A percentile compares a stretch with the other conserved stretches of the same genome.
Conservation (phyloP, 2,113 vertebrate genomes). For the Anoplopoma fimbria region DNA sequence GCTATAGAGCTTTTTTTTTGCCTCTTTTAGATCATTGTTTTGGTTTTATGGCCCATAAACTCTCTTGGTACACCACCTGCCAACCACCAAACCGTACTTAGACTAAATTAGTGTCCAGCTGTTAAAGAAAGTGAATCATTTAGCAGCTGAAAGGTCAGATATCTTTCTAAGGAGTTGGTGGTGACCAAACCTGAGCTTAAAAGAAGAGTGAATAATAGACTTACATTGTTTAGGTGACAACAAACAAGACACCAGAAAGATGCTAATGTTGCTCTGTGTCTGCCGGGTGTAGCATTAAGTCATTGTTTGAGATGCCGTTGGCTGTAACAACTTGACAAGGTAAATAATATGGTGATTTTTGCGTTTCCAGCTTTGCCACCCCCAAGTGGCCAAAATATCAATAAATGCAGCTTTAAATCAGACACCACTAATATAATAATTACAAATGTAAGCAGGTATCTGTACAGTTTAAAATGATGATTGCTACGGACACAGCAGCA, state of each 20-base stretch:
- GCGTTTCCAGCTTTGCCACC: background rate
- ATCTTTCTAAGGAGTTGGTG: background rate
- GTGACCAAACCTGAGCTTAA: background rate
- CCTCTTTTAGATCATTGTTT: background rate
- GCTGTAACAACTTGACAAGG: too few species aligned
- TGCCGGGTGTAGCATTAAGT: too few species aligned
- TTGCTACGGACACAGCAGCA: background rate
- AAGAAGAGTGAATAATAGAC: background rate
- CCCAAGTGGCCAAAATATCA: too few species aligned
- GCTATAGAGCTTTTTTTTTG: background rate
- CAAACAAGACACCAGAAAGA: too few species aligned
- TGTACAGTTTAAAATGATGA: background rate
- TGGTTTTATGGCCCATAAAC: background rate
- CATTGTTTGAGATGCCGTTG: background rate
- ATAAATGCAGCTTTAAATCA: background rate
- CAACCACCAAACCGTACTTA: background rate
- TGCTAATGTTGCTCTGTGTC: background rate
- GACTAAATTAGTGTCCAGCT: background rate
- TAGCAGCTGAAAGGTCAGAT: background rate
- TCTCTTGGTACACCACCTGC: too few species aligned
- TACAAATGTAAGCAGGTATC: background rate
- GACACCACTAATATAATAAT: background rate
- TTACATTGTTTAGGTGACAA: too few species aligned
- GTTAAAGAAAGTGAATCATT: background rate
- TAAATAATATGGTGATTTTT: background rate